Evolutionary conservation across 2,797 vertebrate genomes (phyloP).

Genomic region (Chloroceryle amazona): DNA sequence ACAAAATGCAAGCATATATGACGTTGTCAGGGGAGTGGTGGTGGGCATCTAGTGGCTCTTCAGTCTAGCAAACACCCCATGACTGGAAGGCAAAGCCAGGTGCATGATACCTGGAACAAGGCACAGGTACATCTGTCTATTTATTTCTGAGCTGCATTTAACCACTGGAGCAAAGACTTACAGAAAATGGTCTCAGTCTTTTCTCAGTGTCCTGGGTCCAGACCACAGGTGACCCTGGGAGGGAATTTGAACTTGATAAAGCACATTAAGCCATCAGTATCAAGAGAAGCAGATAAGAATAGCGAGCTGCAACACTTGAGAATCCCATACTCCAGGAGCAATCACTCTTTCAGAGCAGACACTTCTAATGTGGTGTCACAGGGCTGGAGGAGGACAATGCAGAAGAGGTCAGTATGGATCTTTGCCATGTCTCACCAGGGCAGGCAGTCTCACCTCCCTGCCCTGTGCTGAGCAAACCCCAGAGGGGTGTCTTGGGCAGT

Average conservation of each 20-base stretch:
- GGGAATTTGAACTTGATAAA: not conserved
- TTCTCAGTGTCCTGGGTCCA: not conserved
- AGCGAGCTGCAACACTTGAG: not conserved
- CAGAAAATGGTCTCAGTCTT: not conserved
- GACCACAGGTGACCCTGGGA: not conserved
- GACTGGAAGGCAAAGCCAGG: not conserved
- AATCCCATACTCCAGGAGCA: not conserved
- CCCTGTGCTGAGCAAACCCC: not conserved
- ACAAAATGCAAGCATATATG: rapidly evolving
- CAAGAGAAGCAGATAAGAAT: not conserved
- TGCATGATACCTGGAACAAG: not conserved
- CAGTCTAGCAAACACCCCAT: not conserved
- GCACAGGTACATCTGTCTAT: not conserved
- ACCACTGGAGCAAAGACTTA: not conserved
- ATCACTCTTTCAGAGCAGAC: not conserved
- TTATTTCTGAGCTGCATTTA: not conserved
- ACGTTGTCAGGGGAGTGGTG: rapidly evolving
- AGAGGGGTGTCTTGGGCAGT: not conserved
- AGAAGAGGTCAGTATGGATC: not conserved
- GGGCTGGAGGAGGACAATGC: not conserved
- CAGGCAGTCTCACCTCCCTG: not conserved
- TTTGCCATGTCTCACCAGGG: not conserved
- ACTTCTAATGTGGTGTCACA: not conserved
- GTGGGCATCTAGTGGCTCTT: not conserved
- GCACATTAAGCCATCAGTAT: not conserved